Percentiles rank a stretch among this genome's conserved stretches.
phyloP scores from a whole-genome alignment of 2,888 invertebrate species.

The Masnerella sp. region DNA sequence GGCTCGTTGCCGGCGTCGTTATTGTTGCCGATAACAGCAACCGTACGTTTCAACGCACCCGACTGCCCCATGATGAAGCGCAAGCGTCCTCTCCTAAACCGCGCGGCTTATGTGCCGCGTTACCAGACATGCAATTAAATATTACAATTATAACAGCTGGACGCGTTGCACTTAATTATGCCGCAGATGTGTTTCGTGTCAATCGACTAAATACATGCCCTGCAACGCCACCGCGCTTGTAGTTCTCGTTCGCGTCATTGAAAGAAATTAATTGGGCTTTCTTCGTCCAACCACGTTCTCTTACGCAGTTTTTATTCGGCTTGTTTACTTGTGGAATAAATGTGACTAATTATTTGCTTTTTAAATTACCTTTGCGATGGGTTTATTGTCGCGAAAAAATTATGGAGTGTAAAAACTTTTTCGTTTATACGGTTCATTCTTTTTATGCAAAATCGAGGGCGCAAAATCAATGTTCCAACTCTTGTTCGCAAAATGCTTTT shows the following conservation, averaged over 20 bases:
- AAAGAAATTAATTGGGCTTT: conserved; percentile 28
- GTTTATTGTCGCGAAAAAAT: too few species aligned
- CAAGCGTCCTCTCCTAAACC: conserved; percentile 47
- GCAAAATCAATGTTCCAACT: too few species aligned
- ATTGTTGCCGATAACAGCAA: conserved; percentile 58
- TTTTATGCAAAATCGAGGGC: too few species aligned
- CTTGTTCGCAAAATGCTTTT: too few species aligned
- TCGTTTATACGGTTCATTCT: too few species aligned
- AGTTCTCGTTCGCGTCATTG: conserved; percentile 1
- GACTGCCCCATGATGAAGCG: conserved; percentile 38
- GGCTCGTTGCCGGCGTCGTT: conserved; percentile 57
- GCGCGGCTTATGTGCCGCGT: conserved; percentile 45
- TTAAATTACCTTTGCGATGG: too few species aligned
- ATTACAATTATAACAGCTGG: conserved; percentile 55
- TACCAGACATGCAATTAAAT: conserved; percentile 57
- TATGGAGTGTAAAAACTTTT: too few species aligned
- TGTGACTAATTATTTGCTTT: too few species aligned
- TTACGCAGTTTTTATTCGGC: neutral
- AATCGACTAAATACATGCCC: conserved; percentile 28
- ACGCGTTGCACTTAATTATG: conserved; percentile 44
- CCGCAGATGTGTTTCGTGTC: conserved; percentile 39
- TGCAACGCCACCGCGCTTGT: neutral
- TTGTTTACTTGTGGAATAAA: too few species aligned
- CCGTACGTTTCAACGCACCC: conserved; percentile 50
- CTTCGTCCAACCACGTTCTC: neutral